Percentiles rank a stretch among this genome's conserved stretches.
These are phyloP conservation scores for Pseudopleuronectes americanus DNA, from an alignment of 2,797 vertebrate species.

Conservation along the genomic window DNA sequence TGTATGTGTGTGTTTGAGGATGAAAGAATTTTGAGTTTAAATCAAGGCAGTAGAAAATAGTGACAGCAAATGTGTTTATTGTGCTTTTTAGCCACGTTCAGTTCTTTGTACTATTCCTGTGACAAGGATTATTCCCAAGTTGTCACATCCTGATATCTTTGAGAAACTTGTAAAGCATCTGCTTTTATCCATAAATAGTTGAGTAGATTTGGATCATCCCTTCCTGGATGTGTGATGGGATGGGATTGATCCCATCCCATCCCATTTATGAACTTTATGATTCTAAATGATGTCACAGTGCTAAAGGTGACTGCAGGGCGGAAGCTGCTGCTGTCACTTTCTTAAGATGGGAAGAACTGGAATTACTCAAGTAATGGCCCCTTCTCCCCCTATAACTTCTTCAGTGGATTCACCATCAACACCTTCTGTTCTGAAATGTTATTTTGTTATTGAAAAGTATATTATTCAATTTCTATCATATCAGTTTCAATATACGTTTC, in stretches of 20 bases:
- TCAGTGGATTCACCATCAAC: neutral
- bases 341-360: neutral
- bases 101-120: constrained; percentile 43
- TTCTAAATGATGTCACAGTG: neutral
- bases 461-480: neutral
- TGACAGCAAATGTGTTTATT: constrained; percentile 34
- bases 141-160: constrained; percentile 44
- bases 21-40: constrained; percentile 46
- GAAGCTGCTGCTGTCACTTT: neutral
- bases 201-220: neutral
- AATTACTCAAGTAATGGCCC: neutral
- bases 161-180: constrained; percentile 30
- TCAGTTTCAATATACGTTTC: neutral
- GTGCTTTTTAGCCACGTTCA: constrained; percentile 34
- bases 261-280: no score
- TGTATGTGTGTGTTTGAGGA: constrained; percentile 11
- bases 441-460: neutral
- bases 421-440: constrained; percentile 3
- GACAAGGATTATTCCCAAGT: constrained; percentile 48
- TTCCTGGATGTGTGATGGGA: neutral
- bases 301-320: constrained; percentile 17
- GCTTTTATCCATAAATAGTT: constrained; percentile 26
- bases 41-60: constrained; percentile 43
- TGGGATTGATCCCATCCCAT: no score
- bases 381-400: neutral